phyloP scores from a whole-genome alignment of 2,113 vertebrate genomes.

The Thalassarche chlororhynchos region DNA sequence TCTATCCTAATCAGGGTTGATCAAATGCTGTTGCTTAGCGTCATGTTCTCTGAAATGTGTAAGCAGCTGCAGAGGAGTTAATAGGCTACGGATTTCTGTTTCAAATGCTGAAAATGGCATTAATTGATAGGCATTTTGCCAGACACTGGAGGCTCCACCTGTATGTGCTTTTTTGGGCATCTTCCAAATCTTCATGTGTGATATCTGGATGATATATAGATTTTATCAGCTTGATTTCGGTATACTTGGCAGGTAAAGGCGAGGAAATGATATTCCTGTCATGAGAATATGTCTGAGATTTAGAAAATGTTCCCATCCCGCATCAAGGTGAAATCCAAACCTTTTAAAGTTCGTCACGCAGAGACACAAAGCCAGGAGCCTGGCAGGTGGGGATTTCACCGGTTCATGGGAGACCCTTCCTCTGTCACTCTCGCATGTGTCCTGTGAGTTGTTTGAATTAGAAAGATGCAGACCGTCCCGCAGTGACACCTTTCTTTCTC shows the following conservation, averaged over 20 bases:
- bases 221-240: neutral
- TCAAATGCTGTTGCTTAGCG: neutral
- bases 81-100: neutral
- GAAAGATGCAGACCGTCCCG: neutral
- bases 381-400: neutral
- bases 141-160: neutral
- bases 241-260: neutral
- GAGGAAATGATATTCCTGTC: neutral
- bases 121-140: neutral
- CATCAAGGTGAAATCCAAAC: neutral
- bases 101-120: neutral
- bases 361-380: neutral
- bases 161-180: neutral
- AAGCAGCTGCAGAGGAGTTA: neutral
- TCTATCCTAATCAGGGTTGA: neutral
- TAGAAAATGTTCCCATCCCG: neutral
- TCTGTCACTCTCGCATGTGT: neutral
- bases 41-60: neutral
- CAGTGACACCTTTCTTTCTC: neutral
- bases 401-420: neutral
- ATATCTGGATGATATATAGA: neutral
- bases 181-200: neutral
- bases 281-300: neutral
- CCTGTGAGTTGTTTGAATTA: neutral
- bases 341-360: neutral